Evolutionary conservation across 2,113 vertebrate genomes (phyloP).

Genomic region (Nannospalax galili): DNA sequence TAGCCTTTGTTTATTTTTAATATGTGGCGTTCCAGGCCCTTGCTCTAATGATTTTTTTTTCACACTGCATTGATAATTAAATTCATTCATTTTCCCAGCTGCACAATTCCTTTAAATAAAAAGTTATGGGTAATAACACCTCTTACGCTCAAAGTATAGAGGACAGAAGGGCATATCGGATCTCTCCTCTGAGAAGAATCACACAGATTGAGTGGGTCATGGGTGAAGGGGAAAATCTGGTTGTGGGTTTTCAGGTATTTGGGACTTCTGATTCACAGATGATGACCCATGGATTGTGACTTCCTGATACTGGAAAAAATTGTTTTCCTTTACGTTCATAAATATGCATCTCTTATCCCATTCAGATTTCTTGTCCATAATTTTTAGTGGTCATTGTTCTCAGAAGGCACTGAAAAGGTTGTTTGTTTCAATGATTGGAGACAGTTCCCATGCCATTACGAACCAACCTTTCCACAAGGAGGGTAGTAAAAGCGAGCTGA

Average conservation of each 20-base stretch:
- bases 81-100: constrained; percentile 92
- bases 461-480: background rate
- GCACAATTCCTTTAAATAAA: constrained; percentile 89
- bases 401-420: background rate
- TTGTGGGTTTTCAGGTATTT: background rate
- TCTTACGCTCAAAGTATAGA: constrained; percentile 85
- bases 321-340: background rate
- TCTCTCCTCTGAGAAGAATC: constrained; percentile 73
- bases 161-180: constrained; percentile 86
- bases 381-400: constrained; percentile 49
- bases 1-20: constrained; percentile 91
- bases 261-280: background rate
- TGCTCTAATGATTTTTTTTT: constrained; percentile 92
- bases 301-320: background rate
- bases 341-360: background rate
- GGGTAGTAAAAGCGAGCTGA: constrained; percentile 60
- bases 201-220: constrained; percentile 41
- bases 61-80: constrained; percentile 92
- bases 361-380: constrained; percentile 59
- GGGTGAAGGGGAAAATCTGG: constrained; percentile 62
- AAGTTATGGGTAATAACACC: constrained; percentile 90
- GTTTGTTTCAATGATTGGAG: constrained; percentile 46
- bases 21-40: constrained; percentile 87
- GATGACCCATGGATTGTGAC: background rate
- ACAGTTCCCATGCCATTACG: constrained; percentile 34